Evolutionary conservation across 2,797 vertebrate species (phyloP).

Genomic region (Sebastes matsubarae): DNA sequence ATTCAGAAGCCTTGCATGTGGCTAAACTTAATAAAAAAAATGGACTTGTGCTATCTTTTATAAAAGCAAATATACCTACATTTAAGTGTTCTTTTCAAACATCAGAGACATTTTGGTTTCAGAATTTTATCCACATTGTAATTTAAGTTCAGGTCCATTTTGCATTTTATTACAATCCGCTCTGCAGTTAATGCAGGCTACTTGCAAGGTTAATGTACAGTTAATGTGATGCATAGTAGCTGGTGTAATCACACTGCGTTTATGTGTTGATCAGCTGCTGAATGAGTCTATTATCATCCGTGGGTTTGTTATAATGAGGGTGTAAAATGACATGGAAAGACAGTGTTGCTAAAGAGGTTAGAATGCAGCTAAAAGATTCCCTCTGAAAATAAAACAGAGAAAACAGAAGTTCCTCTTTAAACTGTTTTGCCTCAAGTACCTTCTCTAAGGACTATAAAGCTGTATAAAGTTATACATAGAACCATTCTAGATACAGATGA

Average conservation of each 20-base stretch:
- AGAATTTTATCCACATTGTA: neutral
- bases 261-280: neutral
- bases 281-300: neutral
- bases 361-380: neutral
- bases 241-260: neutral
- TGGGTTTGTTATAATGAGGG: neutral
- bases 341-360: neutral
- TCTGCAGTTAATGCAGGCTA: neutral
- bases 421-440: neutral
- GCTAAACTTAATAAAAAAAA: neutral
- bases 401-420: neutral
- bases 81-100: neutral
- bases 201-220: constrained; percentile 18
- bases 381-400: neutral
- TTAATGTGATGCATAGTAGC: constrained; percentile 2
- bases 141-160: neutral
- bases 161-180: neutral
- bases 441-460: neutral
- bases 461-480: neutral
- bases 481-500: neutral
- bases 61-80: neutral
- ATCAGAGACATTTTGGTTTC: neutral
- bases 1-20: neutral
- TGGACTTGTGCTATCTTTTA: neutral
- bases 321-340: neutral